phyloP scores from a whole-genome alignment of 2,113 vertebrate species.

The Periophthalmodon schlosseri region DNA sequence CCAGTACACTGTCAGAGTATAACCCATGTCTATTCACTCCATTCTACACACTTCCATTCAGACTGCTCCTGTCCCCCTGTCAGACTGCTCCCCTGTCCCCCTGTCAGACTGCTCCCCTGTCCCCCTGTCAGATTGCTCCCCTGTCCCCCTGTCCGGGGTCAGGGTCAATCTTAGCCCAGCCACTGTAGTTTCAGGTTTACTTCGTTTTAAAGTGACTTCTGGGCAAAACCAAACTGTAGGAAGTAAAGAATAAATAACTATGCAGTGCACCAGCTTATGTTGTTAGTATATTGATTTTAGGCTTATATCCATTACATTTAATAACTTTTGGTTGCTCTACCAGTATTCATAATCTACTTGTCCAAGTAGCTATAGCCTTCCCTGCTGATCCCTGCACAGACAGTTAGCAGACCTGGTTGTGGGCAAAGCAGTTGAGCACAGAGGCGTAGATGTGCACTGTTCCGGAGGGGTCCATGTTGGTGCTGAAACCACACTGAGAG shows the following conservation, averaged over 20 bases:
- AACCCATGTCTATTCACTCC: neutral
- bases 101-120: too few species aligned
- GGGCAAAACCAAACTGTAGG: neutral
- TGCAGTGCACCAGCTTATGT: neutral
- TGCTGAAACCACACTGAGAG: slow-evolving; percentile 72
- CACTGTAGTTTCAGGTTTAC: neutral
- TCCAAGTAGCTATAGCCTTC: neutral
- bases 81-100: too few species aligned
- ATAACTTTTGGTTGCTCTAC: neutral
- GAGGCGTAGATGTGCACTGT: slow-evolving; percentile 65
- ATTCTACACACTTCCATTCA: neutral
- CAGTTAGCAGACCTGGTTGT: slow-evolving; percentile 42
- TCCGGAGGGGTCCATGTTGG: slow-evolving; percentile 50
- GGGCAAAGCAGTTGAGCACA: slow-evolving; percentile 71
- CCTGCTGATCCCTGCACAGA: neutral
- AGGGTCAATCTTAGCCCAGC: neutral
- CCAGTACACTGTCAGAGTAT: neutral
- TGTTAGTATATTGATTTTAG: too few species aligned
- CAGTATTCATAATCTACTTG: neutral
- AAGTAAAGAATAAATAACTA: neutral
- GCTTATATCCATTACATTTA: neutral
- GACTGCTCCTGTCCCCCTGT: too few species aligned
- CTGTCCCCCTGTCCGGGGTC: neutral
- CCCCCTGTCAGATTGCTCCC: too few species aligned
- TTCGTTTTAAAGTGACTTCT: neutral